These are phyloP conservation scores for Mesodorylaimus sp. DNA, from an alignment of 2,888 invertebrate genomes.

Conservation along the genomic window DNA sequence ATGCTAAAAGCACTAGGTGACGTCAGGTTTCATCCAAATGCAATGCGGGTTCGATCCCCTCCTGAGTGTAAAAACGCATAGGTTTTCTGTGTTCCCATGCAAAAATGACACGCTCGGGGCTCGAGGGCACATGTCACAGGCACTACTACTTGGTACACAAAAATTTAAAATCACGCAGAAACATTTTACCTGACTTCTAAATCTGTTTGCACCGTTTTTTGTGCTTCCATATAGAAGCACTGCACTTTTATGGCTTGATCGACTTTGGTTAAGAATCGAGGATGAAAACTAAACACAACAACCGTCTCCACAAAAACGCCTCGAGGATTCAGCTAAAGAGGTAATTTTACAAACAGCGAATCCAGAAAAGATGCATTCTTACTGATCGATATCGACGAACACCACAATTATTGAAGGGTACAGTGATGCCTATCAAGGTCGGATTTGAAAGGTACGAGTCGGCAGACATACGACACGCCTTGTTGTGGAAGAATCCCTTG, in stretches of 20 bases:
- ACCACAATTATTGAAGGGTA: constrained; percentile 26
- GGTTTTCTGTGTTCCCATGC: too few species aligned
- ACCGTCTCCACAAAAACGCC: constrained; percentile 28
- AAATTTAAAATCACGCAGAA: background rate
- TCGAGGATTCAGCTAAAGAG: constrained; percentile 22
- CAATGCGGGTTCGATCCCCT: background rate
- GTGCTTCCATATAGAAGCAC: constrained; percentile 30
- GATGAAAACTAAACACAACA: constrained; percentile 27
- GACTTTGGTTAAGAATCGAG: constrained; percentile 27
- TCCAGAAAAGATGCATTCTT: background rate
- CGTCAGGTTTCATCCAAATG: background rate
- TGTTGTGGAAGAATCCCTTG: constrained; percentile 19
- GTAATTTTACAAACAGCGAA: background rate
- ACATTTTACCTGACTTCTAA: constrained; percentile 26
- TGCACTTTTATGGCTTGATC: constrained; percentile 28
- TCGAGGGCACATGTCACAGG: too few species aligned
- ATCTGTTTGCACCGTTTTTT: constrained; percentile 25
- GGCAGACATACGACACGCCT: constrained; percentile 24
- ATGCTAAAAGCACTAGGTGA: constrained; percentile 16
- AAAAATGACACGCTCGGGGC: too few species aligned
- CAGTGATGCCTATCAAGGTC: constrained; percentile 21
- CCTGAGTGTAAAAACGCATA: too few species aligned
- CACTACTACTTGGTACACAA: background rate
- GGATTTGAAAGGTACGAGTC: constrained; percentile 20
- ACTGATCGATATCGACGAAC: constrained; percentile 27